Base-by-base conservation (phyloP, 2,113 vertebrate genomes). In the Lepidothrix coronata region DNA sequence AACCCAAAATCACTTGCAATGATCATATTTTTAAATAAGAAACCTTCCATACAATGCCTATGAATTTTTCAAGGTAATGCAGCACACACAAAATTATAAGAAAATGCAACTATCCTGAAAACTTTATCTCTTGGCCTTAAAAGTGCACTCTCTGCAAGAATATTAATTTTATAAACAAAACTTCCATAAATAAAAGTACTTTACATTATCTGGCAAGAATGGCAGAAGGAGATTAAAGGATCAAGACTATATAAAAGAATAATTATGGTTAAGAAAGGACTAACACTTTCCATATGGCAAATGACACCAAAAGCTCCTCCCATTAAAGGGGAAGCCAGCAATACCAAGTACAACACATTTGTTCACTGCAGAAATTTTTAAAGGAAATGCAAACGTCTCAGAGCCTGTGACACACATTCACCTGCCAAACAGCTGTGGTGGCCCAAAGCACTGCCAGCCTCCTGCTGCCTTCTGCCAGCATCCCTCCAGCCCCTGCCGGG, bases 151-250 rank as follows among this genome's bases (percentile, higher is more conserved):
- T 44, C 28, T 72, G 35, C 61, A 92, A 72, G 41, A 80, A 68
- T 23, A 78, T 72, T 28, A 41, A 88, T 78, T 79, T 94, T 68
- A 68, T 52, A 82, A 88, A 91, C 72, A 94, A 91, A 72, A 22
- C 37, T 89, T 39, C 14, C 31, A 58, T 85, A 85, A 95, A 76
- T 68, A 81, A 71, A 68, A 87, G 35, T 43, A 55, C 35, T 82
- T 65, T 82, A 67, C 13, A 52, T 62, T 63, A 63, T 52, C 65
- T 81, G 57, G 65, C 77, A 95, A 85, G 58, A n/a, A 61, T 12
- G 24, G 21, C 6, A 75, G 77, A 22, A 91, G 28, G 10, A 75
- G 58, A 75, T 70, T 76, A 67, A 94, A 55, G 24, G 57, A 37
- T 68, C 61, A 87, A 87, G 57, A 61, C 48, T 41, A 31, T 27